Percentiles rank a stretch among this genome's conserved stretches.
These are phyloP conservation scores for Drosophila quadrilineata DNA, from an alignment of 1,140 invertebrate species.

Conservation along the genomic window DNA sequence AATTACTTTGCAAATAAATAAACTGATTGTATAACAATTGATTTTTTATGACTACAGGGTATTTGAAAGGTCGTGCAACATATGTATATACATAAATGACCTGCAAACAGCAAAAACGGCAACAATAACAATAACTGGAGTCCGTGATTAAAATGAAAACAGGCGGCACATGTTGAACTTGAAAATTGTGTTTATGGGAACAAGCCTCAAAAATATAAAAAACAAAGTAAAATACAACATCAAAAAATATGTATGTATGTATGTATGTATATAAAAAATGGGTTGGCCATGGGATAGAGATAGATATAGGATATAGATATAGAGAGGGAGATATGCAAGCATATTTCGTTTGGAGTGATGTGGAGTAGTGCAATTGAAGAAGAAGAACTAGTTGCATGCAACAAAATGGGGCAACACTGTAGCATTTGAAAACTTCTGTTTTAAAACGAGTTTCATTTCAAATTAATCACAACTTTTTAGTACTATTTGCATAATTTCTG, in stretches of 20 bases:
- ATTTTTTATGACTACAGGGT: constrained; percentile 4
- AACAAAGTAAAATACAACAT: constrained; percentile 35
- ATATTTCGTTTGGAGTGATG: no score
- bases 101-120: neutral
- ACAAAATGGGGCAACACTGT: no score
- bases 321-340: neutral
- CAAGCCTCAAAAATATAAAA: neutral
- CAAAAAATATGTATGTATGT: no score
- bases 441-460: no score
- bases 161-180: constrained; percentile 55
- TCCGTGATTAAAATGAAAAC: constrained; percentile 56
- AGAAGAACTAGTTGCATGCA: no score
- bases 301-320: neutral
- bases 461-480: no score
- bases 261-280: no score
- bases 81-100: constrained; percentile 29
- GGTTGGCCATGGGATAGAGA: no score
- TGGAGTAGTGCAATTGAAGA: no score
- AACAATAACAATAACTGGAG: constrained; percentile 16
- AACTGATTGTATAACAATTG: no score
- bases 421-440: no score
- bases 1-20: no score
- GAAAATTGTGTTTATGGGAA: constrained; percentile 22
- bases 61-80: constrained; percentile 44
- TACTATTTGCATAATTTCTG: neutral